A percentile compares a stretch with the other conserved stretches of the same genome.
Conservation (phyloP, 2,113 vertebrate species). For the Taxidea taxus region DNA sequence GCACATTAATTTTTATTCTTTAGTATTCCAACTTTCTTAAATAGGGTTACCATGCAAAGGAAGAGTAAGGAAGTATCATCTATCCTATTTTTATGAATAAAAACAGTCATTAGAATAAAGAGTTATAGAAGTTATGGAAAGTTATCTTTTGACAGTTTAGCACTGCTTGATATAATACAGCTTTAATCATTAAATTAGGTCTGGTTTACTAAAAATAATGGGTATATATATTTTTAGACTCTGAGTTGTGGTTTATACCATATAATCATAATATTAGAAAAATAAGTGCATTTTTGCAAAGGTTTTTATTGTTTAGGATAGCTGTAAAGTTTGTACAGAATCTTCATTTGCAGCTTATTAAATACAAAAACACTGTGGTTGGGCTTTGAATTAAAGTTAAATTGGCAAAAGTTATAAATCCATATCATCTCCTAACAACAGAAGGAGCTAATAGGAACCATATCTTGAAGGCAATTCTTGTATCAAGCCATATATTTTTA, state of each 20-base stretch:
- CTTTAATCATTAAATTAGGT: conserved; percentile 20
- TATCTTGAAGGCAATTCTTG: conserved; percentile 12
- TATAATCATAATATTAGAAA: conserved; percentile 2
- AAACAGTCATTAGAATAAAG: background rate
- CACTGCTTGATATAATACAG: background rate
- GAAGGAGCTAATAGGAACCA: background rate
- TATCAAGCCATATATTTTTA: background rate
- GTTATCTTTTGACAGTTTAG: background rate
- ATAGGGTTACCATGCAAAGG: background rate
- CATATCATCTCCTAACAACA: background rate
- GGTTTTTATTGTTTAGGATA: background rate
- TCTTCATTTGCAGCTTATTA: background rate
- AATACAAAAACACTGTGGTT: background rate
- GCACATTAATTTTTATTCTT: background rate
- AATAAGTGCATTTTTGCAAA: conserved; percentile 5
- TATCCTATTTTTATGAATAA: conserved; percentile 18
- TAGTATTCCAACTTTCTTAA: background rate
- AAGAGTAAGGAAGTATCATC: background rate
- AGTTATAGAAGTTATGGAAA: background rate
- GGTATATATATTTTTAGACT: background rate
- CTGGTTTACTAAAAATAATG: background rate
- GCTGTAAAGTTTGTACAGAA: background rate
- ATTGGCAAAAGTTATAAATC: background rate
- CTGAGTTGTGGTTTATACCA: conserved; percentile 6
- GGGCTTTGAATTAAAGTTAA: conserved; percentile 8